phyloP scores from a whole-genome alignment of 2,113 vertebrate genomes.

The Eulacestoma nigropectus region DNA sequence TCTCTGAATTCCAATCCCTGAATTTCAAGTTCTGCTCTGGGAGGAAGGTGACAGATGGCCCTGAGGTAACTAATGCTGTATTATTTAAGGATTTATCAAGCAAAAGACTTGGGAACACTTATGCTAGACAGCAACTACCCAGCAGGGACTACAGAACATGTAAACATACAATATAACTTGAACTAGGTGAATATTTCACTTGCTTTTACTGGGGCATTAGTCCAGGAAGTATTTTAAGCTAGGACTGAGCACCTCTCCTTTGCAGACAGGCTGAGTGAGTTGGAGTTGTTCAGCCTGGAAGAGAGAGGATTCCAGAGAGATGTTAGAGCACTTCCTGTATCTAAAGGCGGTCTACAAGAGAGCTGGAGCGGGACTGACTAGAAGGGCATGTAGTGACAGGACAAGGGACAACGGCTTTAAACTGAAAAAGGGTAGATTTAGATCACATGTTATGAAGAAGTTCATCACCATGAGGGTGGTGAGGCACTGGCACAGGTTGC shows the following conservation, averaged over 20 bases:
- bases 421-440: neutral
- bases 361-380: neutral
- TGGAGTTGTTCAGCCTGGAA: neutral
- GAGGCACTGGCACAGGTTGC: neutral
- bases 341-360: neutral
- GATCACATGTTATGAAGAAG: neutral
- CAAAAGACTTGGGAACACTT: neutral
- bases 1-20: neutral
- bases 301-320: neutral
- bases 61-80: neutral
- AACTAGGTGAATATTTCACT: neutral
- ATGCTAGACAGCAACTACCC: neutral
- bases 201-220: neutral
- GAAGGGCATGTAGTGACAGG: neutral
- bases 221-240: neutral
- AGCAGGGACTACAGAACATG: neutral
- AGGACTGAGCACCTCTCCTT: neutral
- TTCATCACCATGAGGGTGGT: neutral
- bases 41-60: neutral
- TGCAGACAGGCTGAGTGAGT: neutral
- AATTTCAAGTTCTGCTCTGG: slow-evolving; percentile 1
- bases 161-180: neutral
- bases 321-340: neutral
- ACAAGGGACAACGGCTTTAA: neutral
- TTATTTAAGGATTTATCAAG: slow-evolving; percentile 9